Base-by-base conservation (phyloP, 2,888 invertebrate genomes). In the Temnothorax ravouxi region DNA sequence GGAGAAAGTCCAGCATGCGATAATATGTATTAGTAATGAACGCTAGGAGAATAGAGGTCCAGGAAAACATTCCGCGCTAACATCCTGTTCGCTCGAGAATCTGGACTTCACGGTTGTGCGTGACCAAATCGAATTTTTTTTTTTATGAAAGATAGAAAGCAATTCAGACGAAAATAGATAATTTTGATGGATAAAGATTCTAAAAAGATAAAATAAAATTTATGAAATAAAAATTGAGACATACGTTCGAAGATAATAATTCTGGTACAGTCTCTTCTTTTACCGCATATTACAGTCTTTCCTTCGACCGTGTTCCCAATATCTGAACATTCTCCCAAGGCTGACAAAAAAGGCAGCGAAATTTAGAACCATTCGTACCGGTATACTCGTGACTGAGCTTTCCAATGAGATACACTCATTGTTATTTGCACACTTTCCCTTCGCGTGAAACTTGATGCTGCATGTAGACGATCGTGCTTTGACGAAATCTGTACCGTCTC, bases 1-100 rank as follows among this genome's bases (percentile, higher is more conserved):
- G 79, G 88, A 88, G 88, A 88, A 88, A 88, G 88, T 88, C 64
- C 38, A 18, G 25, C 29, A 18, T 29, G 41, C 52, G 67, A 62
- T 44, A 50, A 52, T 44, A 52, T 44, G 25, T 25, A 18, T 34
- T 34, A 29, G 21, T 13, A 25, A 71, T 47, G 38, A 76, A 44
- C 3, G 25, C 11, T 41, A 54, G 71, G 11, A 79, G 15, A 47
- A 41, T 64, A 52, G 25, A 74, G 44, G 15, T 59, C 18, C 13
- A 74, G 21, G 61, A 75, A 34, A 34, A 62, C 41, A n/a, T 75
- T 75, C 21, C 44, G 15, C n/a, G n/a, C 11, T 15, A 38, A 41
- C 13, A 41, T 54, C 15, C 9, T 29, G 64, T 29, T 18, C 13
- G 4, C 9, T 38, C 41, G 11, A n/a, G n/a, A 47, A 47, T 62